Evolutionary conservation across 2,888 invertebrate genomes (phyloP), one percentile per base, ranked within the genome.

Genomic region (Ormyrus labotus): DNA sequence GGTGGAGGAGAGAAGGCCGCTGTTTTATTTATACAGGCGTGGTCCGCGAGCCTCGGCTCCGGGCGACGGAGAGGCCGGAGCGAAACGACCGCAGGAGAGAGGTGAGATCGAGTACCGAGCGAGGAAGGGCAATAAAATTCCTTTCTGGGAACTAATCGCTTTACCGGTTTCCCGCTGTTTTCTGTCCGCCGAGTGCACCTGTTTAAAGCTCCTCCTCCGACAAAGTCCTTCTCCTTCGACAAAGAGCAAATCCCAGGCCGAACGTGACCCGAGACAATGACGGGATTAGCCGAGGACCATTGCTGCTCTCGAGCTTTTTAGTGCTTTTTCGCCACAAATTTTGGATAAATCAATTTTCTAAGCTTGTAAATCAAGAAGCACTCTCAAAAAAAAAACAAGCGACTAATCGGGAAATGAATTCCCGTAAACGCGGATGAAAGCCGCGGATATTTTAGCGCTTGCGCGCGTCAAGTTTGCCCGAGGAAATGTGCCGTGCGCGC

Each of bases 201-300:
- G 83, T 84, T 83, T 76, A 78, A 84, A 82, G 83, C 84, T 75
- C 61, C 80, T 74, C 80, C 70, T 73, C 72, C 76, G 63, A 81
- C 79, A 70, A 73, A 82, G 45, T 11, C 4, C 58, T 11, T 19
- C 80, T 73, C 80, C 70, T 73, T 64, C 76, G 63, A 81, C 79
- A 34, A 34, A 34, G 34, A 34, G 34, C 34, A 34, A 34, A 34
- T 34, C 34, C 81, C 75, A 74, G 82, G 83, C 71, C 69, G 80
- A 85, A 85, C 85, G 84, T 85, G 86, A 84, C 85, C 83, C 53
- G 71, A 73, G 78, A 84, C 85, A 85, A 85, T 63, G 58, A 63
- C 84, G 78, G 83, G 85, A 85, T 86, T 84, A 86, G 82, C 83
- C 83, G 74, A 78, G 83, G 80, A 0, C 9, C 65, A 19, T 50